Percentiles rank a stretch among this genome's conserved stretches.
phyloP scores from a whole-genome alignment of 2,797 vertebrate species.

The Hemitrygon akajei region DNA sequence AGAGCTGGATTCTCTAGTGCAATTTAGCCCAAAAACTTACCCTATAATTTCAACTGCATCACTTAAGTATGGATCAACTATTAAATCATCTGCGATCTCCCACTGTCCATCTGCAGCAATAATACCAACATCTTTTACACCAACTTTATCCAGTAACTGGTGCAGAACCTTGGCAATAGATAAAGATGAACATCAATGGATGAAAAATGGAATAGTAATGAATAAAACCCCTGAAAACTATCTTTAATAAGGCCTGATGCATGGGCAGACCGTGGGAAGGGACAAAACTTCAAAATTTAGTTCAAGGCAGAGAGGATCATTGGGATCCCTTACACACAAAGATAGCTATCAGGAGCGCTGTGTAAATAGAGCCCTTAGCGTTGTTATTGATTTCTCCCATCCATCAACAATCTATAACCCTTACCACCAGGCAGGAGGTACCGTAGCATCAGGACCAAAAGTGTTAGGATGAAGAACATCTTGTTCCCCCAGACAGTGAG shows the following conservation, averaged over 20 bases:
- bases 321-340: too few relatives aligned
- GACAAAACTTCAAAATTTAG: neutral
- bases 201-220: slow-evolving; percentile 44
- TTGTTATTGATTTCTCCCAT: too few relatives aligned
- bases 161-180: slow-evolving; percentile 76
- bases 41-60: slow-evolving; percentile 72
- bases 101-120: slow-evolving; percentile 77
- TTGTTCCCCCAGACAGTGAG: too few relatives aligned
- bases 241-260: slow-evolving; percentile 42
- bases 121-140: slow-evolving; percentile 66
- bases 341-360: too few relatives aligned
- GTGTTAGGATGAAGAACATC: too few relatives aligned
- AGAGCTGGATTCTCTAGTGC: neutral
- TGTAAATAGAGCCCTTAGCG: too few relatives aligned
- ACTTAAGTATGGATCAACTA: slow-evolving; percentile 68
- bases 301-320: neutral
- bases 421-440: too few relatives aligned
- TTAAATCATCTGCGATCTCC: slow-evolving; percentile 62
- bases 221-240: neutral
- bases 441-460: too few relatives aligned
- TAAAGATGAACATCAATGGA: slow-evolving; percentile 39
- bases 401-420: too few relatives aligned
- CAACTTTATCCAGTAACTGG: slow-evolving; percentile 67
- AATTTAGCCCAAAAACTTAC: slow-evolving; percentile 60
- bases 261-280: neutral